phyloP scores from a whole-genome alignment of 2,797 vertebrate species.

The Poecile montanus region DNA sequence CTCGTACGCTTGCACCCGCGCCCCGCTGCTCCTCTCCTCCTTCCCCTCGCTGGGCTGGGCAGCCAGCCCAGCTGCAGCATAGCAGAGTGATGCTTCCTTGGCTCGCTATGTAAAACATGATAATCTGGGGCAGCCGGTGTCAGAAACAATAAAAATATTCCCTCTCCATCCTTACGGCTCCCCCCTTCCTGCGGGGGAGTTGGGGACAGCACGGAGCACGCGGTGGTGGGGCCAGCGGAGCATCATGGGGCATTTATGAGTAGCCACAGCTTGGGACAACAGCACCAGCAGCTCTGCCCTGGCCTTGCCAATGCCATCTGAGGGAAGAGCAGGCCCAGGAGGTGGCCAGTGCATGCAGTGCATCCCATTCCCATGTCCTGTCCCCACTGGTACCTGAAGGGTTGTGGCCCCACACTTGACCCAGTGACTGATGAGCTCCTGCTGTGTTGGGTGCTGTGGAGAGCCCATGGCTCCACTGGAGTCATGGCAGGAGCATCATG shows the following conservation, averaged over 20 bases:
- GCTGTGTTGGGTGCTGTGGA: rapidly evolving
- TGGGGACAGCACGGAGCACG: rapidly evolving
- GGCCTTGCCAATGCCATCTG: rapidly evolving
- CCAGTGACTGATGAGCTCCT: rapidly evolving
- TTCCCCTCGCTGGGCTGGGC: neutral
- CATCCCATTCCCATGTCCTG: rapidly evolving
- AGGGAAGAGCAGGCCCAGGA: neutral
- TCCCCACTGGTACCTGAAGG: rapidly evolving
- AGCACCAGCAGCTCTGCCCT: neutral
- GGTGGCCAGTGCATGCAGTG: rapidly evolving
- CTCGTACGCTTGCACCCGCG: rapidly evolving
- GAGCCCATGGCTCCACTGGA: neutral
- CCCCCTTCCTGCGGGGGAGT: rapidly evolving
- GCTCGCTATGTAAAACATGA: neutral
- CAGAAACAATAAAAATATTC: conserved; percentile 65
- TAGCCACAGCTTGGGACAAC: rapidly evolving
- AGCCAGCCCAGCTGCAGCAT: conserved; percentile 65
- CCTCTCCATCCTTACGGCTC: neutral
- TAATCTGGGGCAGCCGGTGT: conserved; percentile 55
- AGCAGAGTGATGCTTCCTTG: conserved; percentile 64
- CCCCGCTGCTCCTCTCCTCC: neutral
- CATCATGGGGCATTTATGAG: neutral
- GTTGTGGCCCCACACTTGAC: rapidly evolving
- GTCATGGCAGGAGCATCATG: rapidly evolving
- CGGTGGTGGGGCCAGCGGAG: rapidly evolving